Evolutionary conservation across 23 tunicate genomes (phyloP).

Genomic region (Ciona savignyi): DNA sequence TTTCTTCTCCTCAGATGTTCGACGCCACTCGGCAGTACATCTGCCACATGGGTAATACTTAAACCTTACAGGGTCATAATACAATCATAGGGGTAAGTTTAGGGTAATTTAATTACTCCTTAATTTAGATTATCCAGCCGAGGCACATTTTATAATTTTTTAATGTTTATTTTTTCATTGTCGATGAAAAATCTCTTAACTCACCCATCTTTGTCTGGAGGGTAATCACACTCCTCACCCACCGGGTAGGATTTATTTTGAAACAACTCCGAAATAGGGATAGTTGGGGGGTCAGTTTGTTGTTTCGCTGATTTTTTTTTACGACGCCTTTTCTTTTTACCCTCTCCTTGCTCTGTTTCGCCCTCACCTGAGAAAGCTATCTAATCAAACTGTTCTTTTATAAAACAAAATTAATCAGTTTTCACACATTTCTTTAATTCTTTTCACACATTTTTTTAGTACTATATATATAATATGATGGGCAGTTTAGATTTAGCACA

Average conservation of each 20-base stretch:
- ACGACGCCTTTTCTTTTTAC: slow-evolving; percentile 52
- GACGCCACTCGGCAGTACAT: slow-evolving; percentile 74
- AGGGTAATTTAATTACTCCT: no score
- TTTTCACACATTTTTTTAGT: no score
- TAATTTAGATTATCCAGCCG: no score
- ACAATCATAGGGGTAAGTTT: background rate
- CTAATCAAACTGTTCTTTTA: no score
- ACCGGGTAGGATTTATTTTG: slow-evolving; percentile 48
- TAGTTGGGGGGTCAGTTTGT: slow-evolving; percentile 94
- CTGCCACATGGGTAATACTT: slow-evolving; percentile 16
- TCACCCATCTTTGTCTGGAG: slow-evolving; percentile 82
- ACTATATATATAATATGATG: no score
- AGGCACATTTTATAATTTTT: no score
- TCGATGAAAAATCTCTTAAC: no score
- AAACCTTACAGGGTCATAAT: background rate
- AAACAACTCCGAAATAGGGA: slow-evolving; percentile 70
- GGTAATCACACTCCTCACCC: slow-evolving; percentile 91
- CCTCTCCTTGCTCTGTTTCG: background rate
- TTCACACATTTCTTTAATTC: no score
- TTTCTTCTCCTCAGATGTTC: slow-evolving; percentile 85
- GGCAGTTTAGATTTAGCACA: no score
- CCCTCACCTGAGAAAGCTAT: background rate
- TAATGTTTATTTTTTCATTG: no score
- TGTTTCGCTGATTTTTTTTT: slow-evolving; percentile 40
- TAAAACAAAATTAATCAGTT: no score